A percentile compares a stretch with the other conserved stretches of the same genome.
These are phyloP conservation scores for Drosophila limbata DNA, from an alignment of 2,888 invertebrate genomes.

Conservation along the genomic window DNA sequence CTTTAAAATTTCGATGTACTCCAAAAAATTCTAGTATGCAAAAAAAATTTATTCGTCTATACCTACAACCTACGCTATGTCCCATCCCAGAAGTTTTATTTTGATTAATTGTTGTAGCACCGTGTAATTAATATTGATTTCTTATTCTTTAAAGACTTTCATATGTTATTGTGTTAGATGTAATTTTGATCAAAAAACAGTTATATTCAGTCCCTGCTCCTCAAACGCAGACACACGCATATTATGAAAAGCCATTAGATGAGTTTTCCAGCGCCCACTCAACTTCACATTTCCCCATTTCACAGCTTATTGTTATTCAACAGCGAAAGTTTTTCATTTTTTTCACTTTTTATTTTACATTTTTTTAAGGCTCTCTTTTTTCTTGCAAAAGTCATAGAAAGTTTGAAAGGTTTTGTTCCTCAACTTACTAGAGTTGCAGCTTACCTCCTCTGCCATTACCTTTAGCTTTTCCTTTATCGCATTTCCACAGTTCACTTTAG, in stretches of 20 bases:
- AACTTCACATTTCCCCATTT: constrained; percentile 33
- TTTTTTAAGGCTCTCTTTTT: neutral
- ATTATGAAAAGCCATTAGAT: constrained; percentile 64
- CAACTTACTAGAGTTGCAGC: constrained; percentile 51
- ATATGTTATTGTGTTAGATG: too few species aligned
- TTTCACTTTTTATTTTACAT: neutral
- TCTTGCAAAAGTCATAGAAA: constrained; percentile 69
- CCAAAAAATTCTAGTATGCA: too few species aligned
- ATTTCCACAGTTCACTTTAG: constrained; percentile 3
- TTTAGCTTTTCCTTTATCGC: neutral
- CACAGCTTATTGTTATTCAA: constrained; percentile 76
- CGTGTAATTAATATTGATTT: too few species aligned
- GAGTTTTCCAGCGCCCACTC: constrained; percentile 30
- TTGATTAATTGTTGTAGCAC: too few species aligned
- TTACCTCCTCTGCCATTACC: constrained; percentile 3
- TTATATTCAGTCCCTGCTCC: too few species aligned
- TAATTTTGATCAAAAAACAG: too few species aligned
- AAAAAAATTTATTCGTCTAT: too few species aligned
- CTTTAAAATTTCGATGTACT: too few species aligned
- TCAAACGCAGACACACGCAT: constrained; percentile 42
- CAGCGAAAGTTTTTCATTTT: constrained; percentile 50
- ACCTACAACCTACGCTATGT: too few species aligned
- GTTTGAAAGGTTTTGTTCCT: constrained; percentile 68
- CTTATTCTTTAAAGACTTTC: too few species aligned
- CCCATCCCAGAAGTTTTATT: too few species aligned